Conservation (phyloP, 2,113 vertebrate species). For the Uria lomvia region DNA sequence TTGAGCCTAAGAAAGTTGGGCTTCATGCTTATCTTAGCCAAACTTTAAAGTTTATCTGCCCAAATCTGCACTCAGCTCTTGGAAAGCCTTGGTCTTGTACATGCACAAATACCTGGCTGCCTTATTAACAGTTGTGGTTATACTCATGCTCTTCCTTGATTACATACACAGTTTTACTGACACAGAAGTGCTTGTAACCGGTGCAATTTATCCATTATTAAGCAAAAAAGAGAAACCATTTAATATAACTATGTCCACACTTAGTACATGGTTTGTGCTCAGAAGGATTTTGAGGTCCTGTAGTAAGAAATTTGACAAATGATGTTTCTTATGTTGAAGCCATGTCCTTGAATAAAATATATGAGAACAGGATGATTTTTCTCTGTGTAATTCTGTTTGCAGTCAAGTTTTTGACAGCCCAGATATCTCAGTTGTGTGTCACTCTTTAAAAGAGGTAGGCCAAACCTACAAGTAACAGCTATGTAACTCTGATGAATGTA, state of each 20-base stretch:
- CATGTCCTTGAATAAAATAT: background rate
- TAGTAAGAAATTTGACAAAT: background rate
- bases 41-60: background rate
- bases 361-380: background rate
- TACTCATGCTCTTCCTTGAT: background rate
- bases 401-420: background rate
- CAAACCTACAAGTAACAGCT: background rate
- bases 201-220: background rate
- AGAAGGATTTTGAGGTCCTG: background rate
- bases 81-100: background rate
- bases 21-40: background rate
- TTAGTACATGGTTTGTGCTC: background rate
- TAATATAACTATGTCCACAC: background rate
- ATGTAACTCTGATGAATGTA: background rate
- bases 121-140: background rate
- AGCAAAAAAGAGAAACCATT: background rate
- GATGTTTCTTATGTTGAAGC: background rate
- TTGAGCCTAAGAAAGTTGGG: background rate
- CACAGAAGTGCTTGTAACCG: background rate
- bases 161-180: background rate
- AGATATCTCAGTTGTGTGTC: background rate
- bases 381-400: background rate
- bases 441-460: background rate
- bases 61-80: background rate
- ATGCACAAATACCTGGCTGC: background rate